phyloP scores from a whole-genome alignment of 1,140 invertebrate genomes.

The Nautilus pompilius region DNA sequence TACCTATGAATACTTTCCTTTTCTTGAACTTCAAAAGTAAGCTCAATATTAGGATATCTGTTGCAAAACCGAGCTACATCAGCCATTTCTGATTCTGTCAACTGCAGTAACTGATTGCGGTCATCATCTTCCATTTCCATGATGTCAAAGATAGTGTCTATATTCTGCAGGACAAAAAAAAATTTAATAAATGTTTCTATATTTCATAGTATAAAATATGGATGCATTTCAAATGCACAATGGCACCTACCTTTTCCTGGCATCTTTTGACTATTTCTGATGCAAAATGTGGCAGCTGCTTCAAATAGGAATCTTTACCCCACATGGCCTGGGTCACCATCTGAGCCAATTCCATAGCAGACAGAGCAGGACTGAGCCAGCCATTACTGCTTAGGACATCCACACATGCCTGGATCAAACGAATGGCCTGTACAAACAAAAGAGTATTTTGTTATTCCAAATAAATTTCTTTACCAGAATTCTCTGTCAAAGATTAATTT shows the following conservation, averaged over 20 bases:
- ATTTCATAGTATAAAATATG: neutral
- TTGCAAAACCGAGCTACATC: constrained; percentile 99
- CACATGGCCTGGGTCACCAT: constrained; percentile 99
- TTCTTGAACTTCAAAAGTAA: constrained; percentile 85
- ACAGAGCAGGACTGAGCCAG: constrained; percentile 95
- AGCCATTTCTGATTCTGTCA: constrained; percentile 85
- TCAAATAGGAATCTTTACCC: constrained; percentile 96
- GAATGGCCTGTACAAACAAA: constrained; percentile 34
- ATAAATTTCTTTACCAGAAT: no score
- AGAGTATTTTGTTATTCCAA: no score
- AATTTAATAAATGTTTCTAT: neutral
- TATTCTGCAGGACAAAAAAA: constrained; percentile 59
- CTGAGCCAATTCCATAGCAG: constrained; percentile 98
- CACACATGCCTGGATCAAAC: constrained; percentile 97
- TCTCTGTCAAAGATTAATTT: no score
- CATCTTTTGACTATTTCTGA: constrained; percentile 87
- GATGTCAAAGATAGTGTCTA: constrained; percentile 97
- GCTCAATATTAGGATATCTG: constrained; percentile 97
- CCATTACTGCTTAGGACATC: constrained; percentile 97
- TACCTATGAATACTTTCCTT: constrained; percentile 68
- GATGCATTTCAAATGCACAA: neutral
- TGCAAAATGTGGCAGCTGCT: constrained; percentile 95
- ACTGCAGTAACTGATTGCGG: constrained; percentile 77
- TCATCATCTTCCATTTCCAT: constrained; percentile 98
- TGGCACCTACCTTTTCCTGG: constrained; percentile 70